Base-by-base conservation (phyloP, 2,113 vertebrate species). In the Toxostoma redivivum region DNA sequence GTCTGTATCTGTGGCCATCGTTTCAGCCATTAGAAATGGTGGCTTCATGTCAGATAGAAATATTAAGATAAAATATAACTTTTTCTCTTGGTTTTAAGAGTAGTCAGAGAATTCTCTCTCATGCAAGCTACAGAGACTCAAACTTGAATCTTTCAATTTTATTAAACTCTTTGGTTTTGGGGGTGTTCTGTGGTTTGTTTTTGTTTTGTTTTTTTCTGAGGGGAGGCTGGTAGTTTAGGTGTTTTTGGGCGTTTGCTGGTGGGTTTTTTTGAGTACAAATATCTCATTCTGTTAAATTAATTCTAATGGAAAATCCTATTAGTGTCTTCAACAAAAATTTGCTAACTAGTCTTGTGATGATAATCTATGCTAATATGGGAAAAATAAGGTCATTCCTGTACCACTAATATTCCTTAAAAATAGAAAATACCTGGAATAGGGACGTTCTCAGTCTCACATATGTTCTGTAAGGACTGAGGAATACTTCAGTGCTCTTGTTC, bases 191-290 rank as follows among this genome's bases (percentile, higher is more conserved):
- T 53, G 11, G 10, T 54, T 66, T 40, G 5, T 22, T 57, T n/a
- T 20, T 19, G 24, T 13, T 47, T 35, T 19, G 31, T 48, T 47
- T 38, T 53, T 80, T 80, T 38, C 24, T 44, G 25, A 18, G 23
- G 19, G 6, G 7, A 42, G 13, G 12, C 23, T 56, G 35, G 19
- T 44, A 33, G 6, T 57, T 61, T 27, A 17, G 6, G 14, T 22
- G 0, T 10, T 51, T 53, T 35, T 5, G 17, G 38, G 19, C 5
- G 1, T 30, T 79, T 53, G 12, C 33, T 56, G 15, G 10, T 71
- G 35, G 15, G 0, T 2, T 60, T 66, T 37, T 69, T 33, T 10
- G 22, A 9, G 31, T 58, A 23, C 60, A 57, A 71, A 58, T 72
- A 16, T 42, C 44, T 73, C 5, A 38, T 54, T 81, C 22, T 56